Base-by-base conservation (phyloP, 2,888 invertebrate genomes). In the Ptilodon capucinus region DNA sequence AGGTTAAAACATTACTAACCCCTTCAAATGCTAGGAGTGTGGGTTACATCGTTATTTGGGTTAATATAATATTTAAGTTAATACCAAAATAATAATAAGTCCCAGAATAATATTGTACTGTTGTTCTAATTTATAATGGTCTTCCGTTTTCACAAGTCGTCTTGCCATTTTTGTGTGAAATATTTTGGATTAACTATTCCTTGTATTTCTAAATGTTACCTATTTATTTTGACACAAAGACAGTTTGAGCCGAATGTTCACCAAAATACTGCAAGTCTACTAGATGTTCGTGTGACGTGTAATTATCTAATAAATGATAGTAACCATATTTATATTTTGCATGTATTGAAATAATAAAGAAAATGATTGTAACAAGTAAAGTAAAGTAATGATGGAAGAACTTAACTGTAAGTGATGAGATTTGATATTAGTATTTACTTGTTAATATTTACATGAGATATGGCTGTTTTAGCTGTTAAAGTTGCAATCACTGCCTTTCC, bases 381-480 rank as follows among this genome's bases (percentile, higher is more conserved):
- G 28, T 28, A n/a, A 11, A 28, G 11, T n/a, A n/a, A n/a, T 8
- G 11, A 28, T 28, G n/a, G n/a, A 28, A 7, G 28, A 46, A 32
- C 4, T n/a, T 34, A 42, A 7, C 28, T 44, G 9, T 42, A 16
- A 28, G 11, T 36, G 32, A 34, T 42, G 44, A 42, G 43, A 54
- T 44, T 49, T 59, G 34, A 40, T 49, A 44, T 40, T 48, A 52
- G 44, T 42, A 44, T 46, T 48, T 25, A 11, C n/a, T 38, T 36
- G 36, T 23, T 41, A 44, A 54, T 46, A 40, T 54, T 8, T 38
- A 54, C 49, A 46, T 50, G 32, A 46, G 2, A 49, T 46, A 44
- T 52, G 58, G 57, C 58, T 60, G 61, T 56, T 40, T 43, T 60
- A 59, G 57, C n/a, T 48, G 23, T 35, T 59, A 61, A 57, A 42